Conservation (phyloP, 2,113 vertebrate genomes). For the Pelobates fuscus region DNA sequence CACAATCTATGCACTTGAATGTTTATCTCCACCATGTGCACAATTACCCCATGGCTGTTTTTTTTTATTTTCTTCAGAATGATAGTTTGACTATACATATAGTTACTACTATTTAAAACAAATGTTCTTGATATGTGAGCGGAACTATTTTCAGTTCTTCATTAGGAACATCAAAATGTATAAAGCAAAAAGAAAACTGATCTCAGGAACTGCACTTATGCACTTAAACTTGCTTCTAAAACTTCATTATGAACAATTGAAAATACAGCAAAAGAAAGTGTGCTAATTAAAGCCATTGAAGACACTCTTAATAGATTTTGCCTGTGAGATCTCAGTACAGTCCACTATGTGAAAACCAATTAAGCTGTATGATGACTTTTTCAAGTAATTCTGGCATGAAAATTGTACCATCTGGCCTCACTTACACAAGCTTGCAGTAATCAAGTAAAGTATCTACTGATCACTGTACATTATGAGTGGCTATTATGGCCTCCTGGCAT, state of each 20-base stretch:
- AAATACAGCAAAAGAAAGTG: conserved; percentile 34
- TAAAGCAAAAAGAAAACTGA: too few relatives aligned
- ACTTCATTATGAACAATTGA: conserved; percentile 32
- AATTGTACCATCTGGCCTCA: conserved; percentile 40
- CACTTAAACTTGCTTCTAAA: neutral
- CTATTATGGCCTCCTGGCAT: conserved; percentile 34
- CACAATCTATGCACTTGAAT: too few relatives aligned
- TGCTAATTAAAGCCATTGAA: conserved; percentile 33
- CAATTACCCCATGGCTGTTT: too few relatives aligned
- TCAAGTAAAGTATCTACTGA: conserved; percentile 46
- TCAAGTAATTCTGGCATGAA: conserved; percentile 41
- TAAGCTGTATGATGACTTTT: conserved; percentile 29
- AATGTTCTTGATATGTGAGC: too few relatives aligned
- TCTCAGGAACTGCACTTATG: too few relatives aligned
- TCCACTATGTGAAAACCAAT: conserved; percentile 35
- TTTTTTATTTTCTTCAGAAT: too few relatives aligned
- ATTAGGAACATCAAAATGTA: too few relatives aligned
- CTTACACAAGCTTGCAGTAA: conserved; percentile 44
- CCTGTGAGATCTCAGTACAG: conserved; percentile 27
- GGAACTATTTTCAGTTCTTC: too few relatives aligned
- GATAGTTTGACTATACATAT: too few relatives aligned
- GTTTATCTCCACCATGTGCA: too few relatives aligned
- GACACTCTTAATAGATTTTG: conserved; percentile 40
- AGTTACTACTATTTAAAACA: too few relatives aligned
- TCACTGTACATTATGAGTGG: conserved; percentile 37